Base-by-base conservation (phyloP, 2,888 invertebrate genomes). In the Bhutanitis thaidina region DNA sequence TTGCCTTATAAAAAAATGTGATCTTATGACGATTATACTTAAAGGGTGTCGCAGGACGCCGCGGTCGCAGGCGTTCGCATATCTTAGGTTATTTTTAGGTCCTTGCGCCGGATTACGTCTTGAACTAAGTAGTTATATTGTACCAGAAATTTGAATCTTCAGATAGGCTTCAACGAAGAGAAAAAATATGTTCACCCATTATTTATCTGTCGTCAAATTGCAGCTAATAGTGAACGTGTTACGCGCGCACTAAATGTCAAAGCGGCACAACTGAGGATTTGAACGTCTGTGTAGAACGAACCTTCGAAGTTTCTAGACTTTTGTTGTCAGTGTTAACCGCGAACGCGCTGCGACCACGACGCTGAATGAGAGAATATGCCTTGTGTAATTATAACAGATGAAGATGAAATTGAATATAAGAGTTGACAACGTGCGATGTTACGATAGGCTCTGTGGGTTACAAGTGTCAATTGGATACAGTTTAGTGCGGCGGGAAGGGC, bases 1-100 rank as follows among this genome's bases (percentile, higher is more conserved):
- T 88, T 88, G 89, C 88, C 89, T 89, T 89, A 87, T 80, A 80
- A 78, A 79, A 79, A 81, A 89, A 86, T 88, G 88, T 89, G 89
- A 88, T 89, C 86, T 87, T 88, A 84, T 84, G 88, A 88, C 78
- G 82, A 79, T 79, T 87, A 80, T 85, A 86, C 80, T 80, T 77
- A 74, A 85, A 79, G 76, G 83, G 72, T 79, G 74, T 76, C 70
- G 69, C 70, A 67, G 69, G 65, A 56, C 61, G 71, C 65, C 67
- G 79, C 70, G 70, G 61, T 55, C 72, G 75, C 68, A 69, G 69
- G 57, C 57, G 52, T 54, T 52, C 53, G 56, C 20, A 29, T 20
- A 49, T 43, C 55, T 53, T 40, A 15, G 16, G 30, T 46, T 12
- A 15, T 30, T 9, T 9, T n/a, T 32, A 5, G 43, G 12, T 14